These are phyloP conservation scores for Lepidocolaptes lacrymiger DNA, from an alignment of 2,797 vertebrate species.

Conservation along the genomic window DNA sequence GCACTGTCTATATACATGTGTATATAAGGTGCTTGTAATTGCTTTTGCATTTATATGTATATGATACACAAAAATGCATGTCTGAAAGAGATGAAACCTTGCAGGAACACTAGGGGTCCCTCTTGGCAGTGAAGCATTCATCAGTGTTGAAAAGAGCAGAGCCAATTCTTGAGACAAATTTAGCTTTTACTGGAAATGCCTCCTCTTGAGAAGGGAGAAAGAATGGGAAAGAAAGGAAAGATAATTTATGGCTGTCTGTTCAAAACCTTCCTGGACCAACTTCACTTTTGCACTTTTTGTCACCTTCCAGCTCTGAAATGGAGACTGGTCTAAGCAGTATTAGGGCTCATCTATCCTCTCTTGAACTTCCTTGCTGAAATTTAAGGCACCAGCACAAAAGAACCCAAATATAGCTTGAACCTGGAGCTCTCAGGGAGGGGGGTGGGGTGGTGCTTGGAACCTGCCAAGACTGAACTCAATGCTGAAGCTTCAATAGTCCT, in stretches of 20 bases:
- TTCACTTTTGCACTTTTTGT: conserved; percentile 66
- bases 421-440: background rate
- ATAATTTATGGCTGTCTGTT: conserved; percentile 51
- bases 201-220: background rate
- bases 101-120: conserved; percentile 40
- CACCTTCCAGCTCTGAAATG: conserved; percentile 57
- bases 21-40: background rate
- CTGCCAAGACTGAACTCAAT: conserved; percentile 52
- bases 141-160: background rate
- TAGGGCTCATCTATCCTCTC: conserved; percentile 45
- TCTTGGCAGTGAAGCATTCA: conserved; percentile 2
- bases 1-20: accelerated
- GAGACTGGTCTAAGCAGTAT: background rate
- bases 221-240: background rate
- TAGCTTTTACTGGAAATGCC: conserved; percentile 58
- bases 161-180: conserved; percentile 44
- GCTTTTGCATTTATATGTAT: background rate
- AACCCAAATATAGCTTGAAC: conserved; percentile 14
- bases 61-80: background rate
- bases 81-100: background rate
- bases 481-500: conserved; percentile 35
- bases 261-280: conserved; percentile 37
- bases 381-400: conserved; percentile 57
- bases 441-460: background rate
- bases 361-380: conserved; percentile 59